A percentile compares a stretch with the other conserved stretches of the same genome.
Evolutionary conservation across 2,797 vertebrate species (phyloP).

Genomic region (Girardinus metallicus): DNA sequence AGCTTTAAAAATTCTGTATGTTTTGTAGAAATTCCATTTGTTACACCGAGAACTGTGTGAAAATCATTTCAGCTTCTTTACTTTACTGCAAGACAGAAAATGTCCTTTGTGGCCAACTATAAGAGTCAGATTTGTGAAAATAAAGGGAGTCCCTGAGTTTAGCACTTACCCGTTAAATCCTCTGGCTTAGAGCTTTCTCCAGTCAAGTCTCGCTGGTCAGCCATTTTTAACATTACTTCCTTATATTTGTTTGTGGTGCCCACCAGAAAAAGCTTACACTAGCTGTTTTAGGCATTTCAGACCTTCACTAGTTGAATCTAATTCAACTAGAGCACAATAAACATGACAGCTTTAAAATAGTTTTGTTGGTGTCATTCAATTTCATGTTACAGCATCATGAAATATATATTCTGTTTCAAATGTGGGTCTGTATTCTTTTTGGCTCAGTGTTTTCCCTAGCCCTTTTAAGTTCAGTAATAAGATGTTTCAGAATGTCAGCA

Average conservation of each 20-base stretch:
- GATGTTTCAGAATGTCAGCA: neutral
- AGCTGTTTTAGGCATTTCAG: neutral
- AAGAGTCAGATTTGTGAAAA: neutral
- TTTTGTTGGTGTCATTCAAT: neutral
- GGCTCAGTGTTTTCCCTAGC: neutral
- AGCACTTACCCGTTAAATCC: conserved; percentile 68
- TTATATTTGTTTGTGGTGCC: neutral
- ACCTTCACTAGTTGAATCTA: neutral
- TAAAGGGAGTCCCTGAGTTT: conserved; percentile 38
- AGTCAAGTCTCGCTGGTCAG: conserved; percentile 64
- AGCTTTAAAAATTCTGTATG: conserved; percentile 25
- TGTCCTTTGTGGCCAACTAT: neutral
- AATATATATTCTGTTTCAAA: neutral
- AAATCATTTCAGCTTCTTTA: neutral
- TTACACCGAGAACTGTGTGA: conserved; percentile 36
- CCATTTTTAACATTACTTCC: conserved; percentile 45
- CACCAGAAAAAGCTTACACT: neutral
- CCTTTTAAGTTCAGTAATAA: neutral
- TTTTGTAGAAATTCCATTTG: conserved; percentile 27
- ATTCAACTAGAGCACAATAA: neutral
- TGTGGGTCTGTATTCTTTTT: neutral
- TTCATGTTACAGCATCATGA: neutral
- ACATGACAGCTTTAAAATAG: neutral
- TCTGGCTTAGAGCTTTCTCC: conserved; percentile 53
- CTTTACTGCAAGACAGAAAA: neutral